Base-by-base conservation (phyloP, 2,888 invertebrate species). In the Drosophila melanocephala region DNA sequence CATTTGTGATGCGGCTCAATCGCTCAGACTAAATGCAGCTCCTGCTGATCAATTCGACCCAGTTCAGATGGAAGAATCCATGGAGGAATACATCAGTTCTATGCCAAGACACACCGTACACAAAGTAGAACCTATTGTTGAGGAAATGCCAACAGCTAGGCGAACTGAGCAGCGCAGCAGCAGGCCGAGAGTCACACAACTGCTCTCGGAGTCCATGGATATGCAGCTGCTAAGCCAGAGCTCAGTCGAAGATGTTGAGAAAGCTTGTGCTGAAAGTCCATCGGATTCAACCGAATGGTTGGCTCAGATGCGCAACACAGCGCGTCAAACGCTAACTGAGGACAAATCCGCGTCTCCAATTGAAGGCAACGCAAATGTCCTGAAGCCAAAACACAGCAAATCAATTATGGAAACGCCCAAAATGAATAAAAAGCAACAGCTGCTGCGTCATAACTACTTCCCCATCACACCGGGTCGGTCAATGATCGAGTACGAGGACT, bases 381-480 rank as follows among this genome's bases (percentile, higher is more conserved):
- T 47, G 0, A 51, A 47, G 37, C 47, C 51, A 22, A 10, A 19
- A 26, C 10, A 42, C 19, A 42, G 7, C 10, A 51, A 5, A 57
- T 30, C 44, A 16, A 32, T 14, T 28, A 30, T 53, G 61, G 76
- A 67, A 65, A 79, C 58, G 5, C 67, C 63, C 0, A 55, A 59
- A 16, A 65, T 55, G 12, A 65, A 56, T 39, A 50, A 62, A 28
- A 72, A 32, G 33, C 67, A n/a, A 42, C 69, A 10, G 10, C 65
- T 30, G 12, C n/a, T 39, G 22, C 58, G 16, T 44, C 56, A 5
- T 10, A 72, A 59, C 28, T 57, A 19, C 39, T 71, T 76, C 32
- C 76, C 73, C 44, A 70, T 81, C 3, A 89, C 89, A 3, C 89
- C 89, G 3, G 81, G 82, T 22, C 77, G 78, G 2, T 89, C 89